Percentiles rank a stretch among this genome's conserved stretches.
Conservation (phyloP, 2,888 invertebrate genomes). For the Pyralis farinalis region DNA sequence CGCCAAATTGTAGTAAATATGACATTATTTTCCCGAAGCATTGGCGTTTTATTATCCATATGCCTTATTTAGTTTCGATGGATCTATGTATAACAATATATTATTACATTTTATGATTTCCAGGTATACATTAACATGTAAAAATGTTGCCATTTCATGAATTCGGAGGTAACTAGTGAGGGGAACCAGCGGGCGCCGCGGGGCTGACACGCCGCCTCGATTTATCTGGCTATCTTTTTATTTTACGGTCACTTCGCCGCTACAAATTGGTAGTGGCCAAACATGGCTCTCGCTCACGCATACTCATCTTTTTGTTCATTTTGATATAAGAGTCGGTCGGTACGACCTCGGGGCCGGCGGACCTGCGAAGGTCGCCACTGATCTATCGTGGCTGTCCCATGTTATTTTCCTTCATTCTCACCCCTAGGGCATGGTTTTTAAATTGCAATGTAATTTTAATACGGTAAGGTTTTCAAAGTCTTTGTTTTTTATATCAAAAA, state of each 20-base stretch:
- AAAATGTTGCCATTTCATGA: neutral
- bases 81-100: no score
- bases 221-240: constrained; percentile 8
- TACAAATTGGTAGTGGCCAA: constrained; percentile 20
- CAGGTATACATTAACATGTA: no score
- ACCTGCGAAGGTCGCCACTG: constrained; percentile 16
- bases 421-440: neutral
- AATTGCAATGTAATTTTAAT: no score
- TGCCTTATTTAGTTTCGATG: no score
- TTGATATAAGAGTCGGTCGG: constrained; percentile 15
- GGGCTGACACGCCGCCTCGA: constrained; percentile 4
- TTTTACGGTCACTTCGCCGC: constrained; percentile 15
- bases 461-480: no score
- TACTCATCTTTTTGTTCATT: constrained; percentile 7
- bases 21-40: no score
- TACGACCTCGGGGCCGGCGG: constrained; percentile 17
- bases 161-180: neutral
- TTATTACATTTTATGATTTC: no score
- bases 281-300: constrained; percentile 9
- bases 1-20: no score
- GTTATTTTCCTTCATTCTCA: neutral
- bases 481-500: no score
- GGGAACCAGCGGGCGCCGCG: constrained; percentile 4
- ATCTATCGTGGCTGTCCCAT: neutral
- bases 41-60: no score